A percentile compares a stretch with the other conserved stretches of the same genome.
phyloP scores from a whole-genome alignment of 2,113 vertebrate genomes.

The Noctilio leporinus region DNA sequence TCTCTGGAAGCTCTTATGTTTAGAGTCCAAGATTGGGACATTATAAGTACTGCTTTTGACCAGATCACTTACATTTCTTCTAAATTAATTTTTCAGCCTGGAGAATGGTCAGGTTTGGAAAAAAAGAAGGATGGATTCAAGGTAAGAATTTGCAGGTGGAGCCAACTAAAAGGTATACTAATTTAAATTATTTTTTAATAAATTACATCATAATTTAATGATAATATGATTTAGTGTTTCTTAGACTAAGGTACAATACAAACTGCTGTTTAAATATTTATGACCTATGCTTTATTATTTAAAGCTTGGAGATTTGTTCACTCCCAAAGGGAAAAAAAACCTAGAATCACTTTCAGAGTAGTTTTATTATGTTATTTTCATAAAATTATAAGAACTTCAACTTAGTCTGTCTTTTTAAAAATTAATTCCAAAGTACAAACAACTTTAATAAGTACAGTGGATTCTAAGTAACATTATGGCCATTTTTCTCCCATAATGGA shows the following conservation, averaged over 20 bases:
- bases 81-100: conserved; percentile 80
- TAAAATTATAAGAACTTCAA: conserved; percentile 4
- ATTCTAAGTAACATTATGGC: not conserved
- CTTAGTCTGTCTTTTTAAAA: conserved; percentile 1
- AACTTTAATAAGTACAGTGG: not conserved
- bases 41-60: conserved; percentile 67
- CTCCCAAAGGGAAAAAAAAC: not conserved
- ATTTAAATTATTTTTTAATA: conserved; percentile 27
- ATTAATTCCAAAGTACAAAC: not conserved
- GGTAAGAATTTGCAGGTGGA: conserved; percentile 81
- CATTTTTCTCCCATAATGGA: not conserved
- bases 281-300: not conserved
- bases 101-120: conserved; percentile 80
- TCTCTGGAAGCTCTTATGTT: conserved; percentile 69
- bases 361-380: conserved; percentile 9
- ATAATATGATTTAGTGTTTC: not conserved
- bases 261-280: not conserved
- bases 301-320: not conserved
- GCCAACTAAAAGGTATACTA: conserved; percentile 38
- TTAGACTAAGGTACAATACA: not conserved
- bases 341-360: not conserved
- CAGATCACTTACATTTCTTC: conserved; percentile 74
- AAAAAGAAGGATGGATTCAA: conserved; percentile 80
- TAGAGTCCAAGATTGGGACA: conserved; percentile 63
- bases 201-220: conserved; percentile 2